Base-by-base conservation (phyloP, 2,797 vertebrate species). In the Taeniopygia guttata region DNA sequence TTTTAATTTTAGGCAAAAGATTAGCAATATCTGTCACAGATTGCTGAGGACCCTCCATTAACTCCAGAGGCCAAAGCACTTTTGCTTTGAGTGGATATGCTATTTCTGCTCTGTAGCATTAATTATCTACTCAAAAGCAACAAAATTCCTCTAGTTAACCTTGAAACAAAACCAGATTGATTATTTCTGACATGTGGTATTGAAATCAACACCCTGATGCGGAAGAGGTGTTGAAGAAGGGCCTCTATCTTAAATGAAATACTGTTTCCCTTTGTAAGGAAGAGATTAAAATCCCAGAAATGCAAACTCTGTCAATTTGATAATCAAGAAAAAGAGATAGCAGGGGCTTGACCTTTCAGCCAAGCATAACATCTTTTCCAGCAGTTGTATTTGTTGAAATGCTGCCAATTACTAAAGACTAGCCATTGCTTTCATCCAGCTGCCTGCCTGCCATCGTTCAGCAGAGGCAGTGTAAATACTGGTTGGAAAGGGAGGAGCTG, bases 161-260 rank as follows among this genome's bases (percentile, higher is more conserved):
- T 77, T 94, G 51, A 86, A 56, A 80, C 92, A 91, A 80, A 95
- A 75, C 36, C 84, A 36, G 40, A 85, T 87, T 89, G 89, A 87
- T 95, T 96, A 74, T 93, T 93, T 91, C 81, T 90, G 88, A 85
- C 86, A 21, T 59, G 60, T 20, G 6, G 11, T 91, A 85, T 64
- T 90, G 60, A 94, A 96, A 96, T 87, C 95, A 96, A 92, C 89
- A 90, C 68, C 75, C 55, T 91, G 66, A 49, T 77, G 84, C 51
- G 63, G 64, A 85, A 87, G 49, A 49, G 42, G 29, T 69, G 34
- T 66, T 88, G 88, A 84, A 90, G 88, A 91, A 90, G 38, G 32
- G 20, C 43, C 55, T 84, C 55, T 84, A 18, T 68, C 75, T 92
- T 89, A 94, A 77, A 64, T 83, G 64, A 87, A 78, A 80, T 89